Evolutionary conservation across 1,140 invertebrate species (phyloP).

Genomic region (Eulimnadia texana): DNA sequence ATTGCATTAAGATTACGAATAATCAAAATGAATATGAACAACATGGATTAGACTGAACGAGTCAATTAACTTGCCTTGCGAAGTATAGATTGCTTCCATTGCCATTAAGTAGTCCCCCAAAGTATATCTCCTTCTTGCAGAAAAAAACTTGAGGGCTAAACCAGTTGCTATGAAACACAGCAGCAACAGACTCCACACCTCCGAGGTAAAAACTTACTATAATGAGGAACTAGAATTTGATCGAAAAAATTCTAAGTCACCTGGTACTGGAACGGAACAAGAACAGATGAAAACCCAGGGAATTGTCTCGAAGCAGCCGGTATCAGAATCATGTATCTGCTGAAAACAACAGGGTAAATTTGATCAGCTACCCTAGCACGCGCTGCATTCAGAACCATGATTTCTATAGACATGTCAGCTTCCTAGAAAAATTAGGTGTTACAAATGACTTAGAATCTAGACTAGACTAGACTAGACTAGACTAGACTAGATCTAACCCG

Average conservation of each 20-base stretch:
- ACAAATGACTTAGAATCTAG: no score
- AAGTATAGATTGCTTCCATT: neutral
- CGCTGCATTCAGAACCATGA: neutral
- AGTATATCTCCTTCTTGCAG: neutral
- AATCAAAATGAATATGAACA: no score
- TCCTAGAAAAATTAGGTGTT: no score
- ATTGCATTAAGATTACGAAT: no score
- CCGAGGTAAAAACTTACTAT: no score
- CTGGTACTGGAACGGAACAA: neutral
- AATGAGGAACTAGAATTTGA: no score
- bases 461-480: no score
- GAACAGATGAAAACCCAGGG: neutral
- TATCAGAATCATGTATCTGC: neutral
- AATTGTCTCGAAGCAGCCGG: neutral
- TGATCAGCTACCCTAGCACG: neutral
- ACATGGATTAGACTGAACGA: no score
- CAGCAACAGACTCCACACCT: neutral
- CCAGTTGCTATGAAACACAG: neutral
- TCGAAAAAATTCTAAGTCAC: no score
- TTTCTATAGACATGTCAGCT: neutral
- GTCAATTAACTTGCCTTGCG: neutral
- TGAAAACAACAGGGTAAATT: neutral
- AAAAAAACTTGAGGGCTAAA: neutral
- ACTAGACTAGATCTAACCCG: no score
- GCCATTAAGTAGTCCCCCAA: neutral